A percentile compares a stretch with the other conserved stretches of the same genome.
Evolutionary conservation across 2,888 invertebrate genomes (phyloP).

Genomic region (Rhopalosiphum nymphaeae): DNA sequence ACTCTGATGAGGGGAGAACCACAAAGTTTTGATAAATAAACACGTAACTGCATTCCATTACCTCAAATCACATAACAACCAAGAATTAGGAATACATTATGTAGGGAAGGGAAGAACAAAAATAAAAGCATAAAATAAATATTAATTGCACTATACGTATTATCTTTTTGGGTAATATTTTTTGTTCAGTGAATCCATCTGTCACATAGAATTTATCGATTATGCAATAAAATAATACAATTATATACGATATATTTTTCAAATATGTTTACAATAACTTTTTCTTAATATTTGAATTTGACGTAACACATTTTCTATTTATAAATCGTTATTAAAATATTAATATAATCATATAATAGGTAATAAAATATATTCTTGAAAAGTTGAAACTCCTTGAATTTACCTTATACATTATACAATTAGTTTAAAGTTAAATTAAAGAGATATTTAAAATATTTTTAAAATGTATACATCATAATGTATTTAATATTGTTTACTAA

Average conservation of each 20-base stretch:
- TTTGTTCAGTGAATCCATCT: not conserved
- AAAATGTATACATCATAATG: not conserved
- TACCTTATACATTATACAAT: not conserved
- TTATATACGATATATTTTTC: not conserved
- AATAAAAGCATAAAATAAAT: not conserved
- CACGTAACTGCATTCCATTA: not conserved
- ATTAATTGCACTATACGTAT: accelerated
- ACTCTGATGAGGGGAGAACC: not conserved
- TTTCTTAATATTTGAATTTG: not conserved
- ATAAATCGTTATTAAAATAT: not conserved
- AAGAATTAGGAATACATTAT: not conserved
- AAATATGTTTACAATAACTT: not conserved
- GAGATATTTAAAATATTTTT: not conserved
- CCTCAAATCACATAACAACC: not conserved
- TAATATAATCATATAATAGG: not conserved
- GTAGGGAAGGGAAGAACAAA: not conserved
- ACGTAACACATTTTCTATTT: not conserved
- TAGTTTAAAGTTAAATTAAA: not conserved
- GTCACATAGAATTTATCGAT: not conserved
- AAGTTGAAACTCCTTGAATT: not conserved
- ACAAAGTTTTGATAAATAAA: not conserved
- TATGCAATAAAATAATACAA: not conserved
- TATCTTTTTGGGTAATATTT: not conserved
- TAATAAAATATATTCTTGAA: not conserved
- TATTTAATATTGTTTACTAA: no score